phyloP scores from a whole-genome alignment of 2,888 invertebrate species.

The Eilema depressum region DNA sequence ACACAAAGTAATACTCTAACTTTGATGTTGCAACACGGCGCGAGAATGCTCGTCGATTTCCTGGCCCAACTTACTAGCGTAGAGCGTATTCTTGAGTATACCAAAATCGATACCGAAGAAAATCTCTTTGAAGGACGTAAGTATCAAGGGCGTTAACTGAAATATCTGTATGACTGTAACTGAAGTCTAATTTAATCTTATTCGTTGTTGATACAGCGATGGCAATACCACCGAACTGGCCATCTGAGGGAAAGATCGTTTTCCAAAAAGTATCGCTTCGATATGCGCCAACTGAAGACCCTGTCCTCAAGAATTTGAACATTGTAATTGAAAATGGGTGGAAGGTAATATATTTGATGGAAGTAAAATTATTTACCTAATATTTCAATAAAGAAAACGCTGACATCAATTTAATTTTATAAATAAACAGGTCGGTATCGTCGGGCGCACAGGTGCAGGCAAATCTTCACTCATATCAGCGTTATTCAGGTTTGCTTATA shows the following conservation, averaged over 20 bases:
- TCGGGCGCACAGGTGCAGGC: constrained; percentile 92
- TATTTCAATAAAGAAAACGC: too few species aligned
- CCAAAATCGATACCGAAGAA: constrained; percentile 88
- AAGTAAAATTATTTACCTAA: not conserved
- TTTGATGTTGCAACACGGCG: constrained; percentile 91
- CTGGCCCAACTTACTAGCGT: constrained; percentile 93
- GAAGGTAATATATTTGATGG: constrained; percentile 65
- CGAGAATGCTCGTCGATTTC: constrained; percentile 94
- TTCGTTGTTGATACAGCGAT: constrained; percentile 67
- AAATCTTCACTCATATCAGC: constrained; percentile 91
- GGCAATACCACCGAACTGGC: constrained; percentile 88
- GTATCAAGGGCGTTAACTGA: constrained; percentile 45
- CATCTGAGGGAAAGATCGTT: constrained; percentile 86
- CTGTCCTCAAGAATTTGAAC: constrained; percentile 87
- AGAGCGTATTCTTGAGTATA: constrained; percentile 94
- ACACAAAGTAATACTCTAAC: constrained; percentile 88
- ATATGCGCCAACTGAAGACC: constrained; percentile 88
- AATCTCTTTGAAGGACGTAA: constrained; percentile 83
- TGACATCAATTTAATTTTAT: constrained; percentile 14
- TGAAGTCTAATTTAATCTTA: not conserved
- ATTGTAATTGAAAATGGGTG: constrained; percentile 76
- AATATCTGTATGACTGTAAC: too few species aligned
- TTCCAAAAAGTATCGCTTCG: constrained; percentile 88
- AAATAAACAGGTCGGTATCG: constrained; percentile 84
- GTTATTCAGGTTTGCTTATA: constrained; percentile 89